Evolutionary conservation across 2,888 invertebrate genomes (phyloP).

Genomic region (Noctuana brunneofusca): DNA sequence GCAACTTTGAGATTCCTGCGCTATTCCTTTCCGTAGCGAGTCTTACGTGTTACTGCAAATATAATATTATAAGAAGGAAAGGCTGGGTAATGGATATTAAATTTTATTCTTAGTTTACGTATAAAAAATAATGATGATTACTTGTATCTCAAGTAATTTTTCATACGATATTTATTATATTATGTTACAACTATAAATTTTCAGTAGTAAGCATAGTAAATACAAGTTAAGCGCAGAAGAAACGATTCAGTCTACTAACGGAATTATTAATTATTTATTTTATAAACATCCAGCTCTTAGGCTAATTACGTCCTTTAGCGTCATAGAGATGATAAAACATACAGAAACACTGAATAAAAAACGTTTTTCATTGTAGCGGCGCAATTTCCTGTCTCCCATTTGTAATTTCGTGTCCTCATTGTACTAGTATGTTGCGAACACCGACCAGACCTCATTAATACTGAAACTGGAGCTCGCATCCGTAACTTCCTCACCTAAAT

Average conservation of each 20-base stretch:
- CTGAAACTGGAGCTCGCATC: slow-evolving; percentile 16
- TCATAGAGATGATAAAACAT: not conserved
- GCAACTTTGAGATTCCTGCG: slow-evolving; percentile 35
- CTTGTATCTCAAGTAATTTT: too few species aligned
- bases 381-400: slow-evolving; percentile 23
- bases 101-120: too few species aligned
- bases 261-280: not conserved
- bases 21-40: slow-evolving; percentile 15
- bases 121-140: too few species aligned
- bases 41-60: slow-evolving; percentile 19
- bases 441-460: slow-evolving; percentile 26
- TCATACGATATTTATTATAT: too few species aligned
- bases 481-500: slow-evolving; percentile 14
- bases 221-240: too few species aligned
- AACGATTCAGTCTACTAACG: not conserved
- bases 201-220: too few species aligned
- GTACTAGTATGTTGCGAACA: slow-evolving; percentile 19
- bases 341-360: not conserved
- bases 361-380: slow-evolving; percentile 1
- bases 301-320: not conserved
- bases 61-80: slow-evolving; percentile 12
- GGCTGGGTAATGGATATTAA: too few species aligned
- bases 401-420: slow-evolving; percentile 7
- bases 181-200: too few species aligned
- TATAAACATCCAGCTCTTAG: not conserved